Evolutionary conservation across 37 sponge, comb jelly and placozoan genomes (phyloP).

Genomic region (Trichoplax adhaerens): DNA sequence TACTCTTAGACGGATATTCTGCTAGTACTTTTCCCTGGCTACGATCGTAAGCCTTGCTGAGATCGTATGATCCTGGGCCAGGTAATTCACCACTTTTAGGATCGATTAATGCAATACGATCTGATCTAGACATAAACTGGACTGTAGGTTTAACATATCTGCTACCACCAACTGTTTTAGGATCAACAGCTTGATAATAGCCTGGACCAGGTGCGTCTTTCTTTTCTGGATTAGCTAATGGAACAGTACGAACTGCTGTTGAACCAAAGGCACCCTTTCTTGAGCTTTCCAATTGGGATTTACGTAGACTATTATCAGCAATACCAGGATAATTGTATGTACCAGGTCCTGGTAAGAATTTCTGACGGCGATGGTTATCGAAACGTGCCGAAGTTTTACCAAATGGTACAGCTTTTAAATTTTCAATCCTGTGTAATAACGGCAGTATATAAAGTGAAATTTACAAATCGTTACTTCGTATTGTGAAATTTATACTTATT

Average conservation of each 20-base stretch:
- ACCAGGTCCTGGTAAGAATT: constrained; percentile 54
- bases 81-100: no score
- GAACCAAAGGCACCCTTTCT: constrained; percentile 66
- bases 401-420: constrained; percentile 69
- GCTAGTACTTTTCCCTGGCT: constrained; percentile 28
- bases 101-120: no score
- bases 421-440: constrained; percentile 16
- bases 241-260: constrained; percentile 59
- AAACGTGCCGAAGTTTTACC: constrained; percentile 81
- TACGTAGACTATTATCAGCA: background rate
- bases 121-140: no score
- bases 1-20: background rate
- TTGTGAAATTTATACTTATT: no score
- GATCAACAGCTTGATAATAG: background rate
- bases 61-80: constrained; percentile 63
- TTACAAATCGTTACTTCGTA: no score
- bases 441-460: no score
- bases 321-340: constrained; percentile 36
- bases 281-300: constrained; percentile 13
- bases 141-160: no score
- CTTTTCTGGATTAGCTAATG: constrained; percentile 55
- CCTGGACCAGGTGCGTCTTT: constrained; percentile 46
- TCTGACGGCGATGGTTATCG: constrained; percentile 24
- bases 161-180: no score
- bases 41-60: constrained; percentile 27